phyloP scores from a whole-genome alignment of 2,113 vertebrate species.

The Rhinopithecus roxellana region DNA sequence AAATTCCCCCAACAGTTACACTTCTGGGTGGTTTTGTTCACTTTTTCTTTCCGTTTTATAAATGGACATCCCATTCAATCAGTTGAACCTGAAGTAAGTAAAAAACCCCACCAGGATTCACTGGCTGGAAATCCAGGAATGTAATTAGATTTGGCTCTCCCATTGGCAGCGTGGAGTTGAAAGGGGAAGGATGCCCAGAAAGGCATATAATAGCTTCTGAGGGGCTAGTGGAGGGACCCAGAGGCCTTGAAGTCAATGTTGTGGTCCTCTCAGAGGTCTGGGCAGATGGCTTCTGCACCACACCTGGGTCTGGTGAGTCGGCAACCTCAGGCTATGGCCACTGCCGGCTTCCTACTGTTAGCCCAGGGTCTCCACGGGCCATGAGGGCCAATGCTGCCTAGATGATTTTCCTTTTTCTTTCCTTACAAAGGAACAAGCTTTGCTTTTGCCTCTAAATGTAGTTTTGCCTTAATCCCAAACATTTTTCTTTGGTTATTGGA shows the following conservation, averaged over 20 bases:
- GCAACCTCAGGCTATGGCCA: no score
- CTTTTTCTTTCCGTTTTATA: background rate
- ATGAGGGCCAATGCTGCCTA: fast-evolving
- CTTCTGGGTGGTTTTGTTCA: background rate
- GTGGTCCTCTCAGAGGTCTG: background rate
- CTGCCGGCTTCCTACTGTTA: fast-evolving
- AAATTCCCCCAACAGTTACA: background rate
- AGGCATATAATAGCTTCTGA: background rate
- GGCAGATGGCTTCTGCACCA: no score
- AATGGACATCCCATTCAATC: background rate
- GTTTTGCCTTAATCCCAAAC: background rate
- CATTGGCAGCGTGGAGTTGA: background rate
- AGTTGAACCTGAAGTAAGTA: background rate
- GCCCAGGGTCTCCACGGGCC: fast-evolving
- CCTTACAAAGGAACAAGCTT: background rate
- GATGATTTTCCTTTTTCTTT: background rate
- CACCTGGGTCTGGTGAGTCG: no score
- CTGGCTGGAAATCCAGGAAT: background rate
- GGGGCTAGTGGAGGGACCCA: background rate
- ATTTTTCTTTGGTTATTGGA: background rate
- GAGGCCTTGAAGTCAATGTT: background rate
- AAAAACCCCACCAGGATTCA: background rate
- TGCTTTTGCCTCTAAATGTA: background rate
- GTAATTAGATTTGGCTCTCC: background rate
- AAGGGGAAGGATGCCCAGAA: background rate